phyloP scores from a whole-genome alignment of 2,797 vertebrate species.

The Cuniculus paca region DNA sequence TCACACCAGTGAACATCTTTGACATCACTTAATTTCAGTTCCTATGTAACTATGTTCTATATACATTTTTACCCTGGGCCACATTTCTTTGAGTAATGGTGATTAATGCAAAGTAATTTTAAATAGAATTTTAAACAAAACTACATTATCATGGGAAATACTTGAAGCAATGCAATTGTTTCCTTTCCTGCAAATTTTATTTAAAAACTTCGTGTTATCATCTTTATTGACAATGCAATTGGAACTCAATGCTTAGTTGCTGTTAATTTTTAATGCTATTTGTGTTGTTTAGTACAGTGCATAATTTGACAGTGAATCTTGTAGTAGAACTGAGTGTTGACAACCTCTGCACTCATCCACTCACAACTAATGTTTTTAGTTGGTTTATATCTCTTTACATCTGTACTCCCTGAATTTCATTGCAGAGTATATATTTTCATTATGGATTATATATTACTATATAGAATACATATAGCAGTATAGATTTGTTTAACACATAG shows the following conservation, averaged over 20 bases:
- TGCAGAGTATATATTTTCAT: conserved; percentile 24
- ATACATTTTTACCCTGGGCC: neutral
- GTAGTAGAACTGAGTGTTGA: conserved; percentile 83
- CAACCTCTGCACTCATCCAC: conserved; percentile 81
- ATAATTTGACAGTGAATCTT: conserved; percentile 87
- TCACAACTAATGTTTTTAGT: conserved; percentile 87
- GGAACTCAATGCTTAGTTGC: conserved; percentile 80
- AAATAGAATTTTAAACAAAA: conserved; percentile 66
- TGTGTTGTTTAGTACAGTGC: conserved; percentile 84
- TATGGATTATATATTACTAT: conserved; percentile 60
- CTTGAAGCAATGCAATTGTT: conserved; percentile 74
- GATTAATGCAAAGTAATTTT: conserved; percentile 34
- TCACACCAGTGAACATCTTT: neutral
- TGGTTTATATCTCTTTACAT: conserved; percentile 65
- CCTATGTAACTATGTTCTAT: neutral
- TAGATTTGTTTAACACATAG: conserved; percentile 78
- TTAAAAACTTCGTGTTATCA: conserved; percentile 78
- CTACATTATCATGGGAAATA: neutral
- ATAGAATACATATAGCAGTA: conserved; percentile 62
- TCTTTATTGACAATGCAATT: conserved; percentile 84
- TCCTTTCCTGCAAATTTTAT: conserved; percentile 78
- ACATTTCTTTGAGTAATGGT: neutral
- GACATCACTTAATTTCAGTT: neutral
- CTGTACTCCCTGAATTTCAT: conserved; percentile 48
- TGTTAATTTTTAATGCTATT: conserved; percentile 87